Percentiles rank a stretch among this genome's conserved stretches.
Evolutionary conservation across 2,113 vertebrate genomes (phyloP).

Genomic region (Oreochromis niloticus): DNA sequence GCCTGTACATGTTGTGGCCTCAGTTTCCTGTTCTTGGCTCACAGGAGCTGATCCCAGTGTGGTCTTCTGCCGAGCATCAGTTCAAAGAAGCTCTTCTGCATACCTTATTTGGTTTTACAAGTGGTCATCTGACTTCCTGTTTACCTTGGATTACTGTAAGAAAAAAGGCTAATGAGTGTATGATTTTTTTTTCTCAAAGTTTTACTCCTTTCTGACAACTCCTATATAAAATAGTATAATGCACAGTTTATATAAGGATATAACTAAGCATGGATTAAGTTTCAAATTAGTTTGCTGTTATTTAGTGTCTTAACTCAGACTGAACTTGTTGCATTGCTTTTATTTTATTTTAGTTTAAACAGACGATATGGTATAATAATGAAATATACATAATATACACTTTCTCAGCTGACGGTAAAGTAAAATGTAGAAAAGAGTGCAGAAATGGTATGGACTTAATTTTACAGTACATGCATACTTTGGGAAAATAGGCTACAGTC

Average conservation of each 20-base stretch:
- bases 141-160: neutral
- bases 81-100: neutral
- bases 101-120: neutral
- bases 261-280: neutral
- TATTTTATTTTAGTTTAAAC: fast-evolving
- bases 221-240: neutral
- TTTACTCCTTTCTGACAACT: neutral
- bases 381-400: neutral
- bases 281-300: neutral
- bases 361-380: neutral
- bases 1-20: neutral
- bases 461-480: neutral
- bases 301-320: neutral
- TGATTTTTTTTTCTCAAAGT: neutral
- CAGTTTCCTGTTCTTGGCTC: neutral
- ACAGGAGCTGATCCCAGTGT: neutral
- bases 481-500: constrained; percentile 20
- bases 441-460: neutral
- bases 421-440: neutral
- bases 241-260: neutral
- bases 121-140: neutral
- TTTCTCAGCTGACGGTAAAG: neutral
- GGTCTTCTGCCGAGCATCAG: neutral
- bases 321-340: neutral
- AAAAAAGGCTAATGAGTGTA: neutral